Evolutionary conservation across 2,888 invertebrate species (phyloP), one percentile per base, ranked within the genome.

Genomic region (Theretra japonica): DNA sequence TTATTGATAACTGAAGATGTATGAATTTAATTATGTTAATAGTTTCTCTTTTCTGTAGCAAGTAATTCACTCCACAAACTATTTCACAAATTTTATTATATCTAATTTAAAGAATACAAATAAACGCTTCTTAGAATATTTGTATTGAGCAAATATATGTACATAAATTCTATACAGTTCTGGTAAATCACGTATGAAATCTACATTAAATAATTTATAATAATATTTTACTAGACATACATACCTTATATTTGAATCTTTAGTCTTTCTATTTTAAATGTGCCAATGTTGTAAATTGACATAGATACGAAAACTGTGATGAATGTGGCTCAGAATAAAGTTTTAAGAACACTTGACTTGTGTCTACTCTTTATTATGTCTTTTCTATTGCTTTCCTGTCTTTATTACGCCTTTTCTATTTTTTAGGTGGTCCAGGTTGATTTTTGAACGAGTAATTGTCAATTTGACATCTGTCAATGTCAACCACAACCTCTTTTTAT

Each of bases 251-350:
- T n/a, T 11, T 25, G 58, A 59, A 25, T 59, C 15, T 19, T 60
- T 30, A 19, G 19, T 28, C 59, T 60, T n/a, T 70, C 25, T 60
- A 48, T 75, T 81, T 79, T 83, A 82, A 76, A 79, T 79, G 82
- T 75, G 76, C 70, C 70, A 71, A 71, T 56, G 25, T 56, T 62
- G 56, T 41, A 75, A 68, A 71, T 76, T 73, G 74, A 73, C 75
- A 74, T 74, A 78, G 77, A 86, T 87, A 89, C 86, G 82, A 87
- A 90, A 91, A 86, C 91, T 91, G 92, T 91, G 91, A 91, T 91
- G 87, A 88, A 87, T 90, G 89, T 90, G 88, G 88, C 89, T 91
- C 89, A 89, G 83, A 84, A 88, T 70, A 57, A 88, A 90, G 87
- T 30, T 41, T 57, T 65, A 62, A 30, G 62, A 23, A 70, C 23